phyloP scores from a whole-genome alignment of 2,888 invertebrate genomes.

The Morpho deidamia region DNA sequence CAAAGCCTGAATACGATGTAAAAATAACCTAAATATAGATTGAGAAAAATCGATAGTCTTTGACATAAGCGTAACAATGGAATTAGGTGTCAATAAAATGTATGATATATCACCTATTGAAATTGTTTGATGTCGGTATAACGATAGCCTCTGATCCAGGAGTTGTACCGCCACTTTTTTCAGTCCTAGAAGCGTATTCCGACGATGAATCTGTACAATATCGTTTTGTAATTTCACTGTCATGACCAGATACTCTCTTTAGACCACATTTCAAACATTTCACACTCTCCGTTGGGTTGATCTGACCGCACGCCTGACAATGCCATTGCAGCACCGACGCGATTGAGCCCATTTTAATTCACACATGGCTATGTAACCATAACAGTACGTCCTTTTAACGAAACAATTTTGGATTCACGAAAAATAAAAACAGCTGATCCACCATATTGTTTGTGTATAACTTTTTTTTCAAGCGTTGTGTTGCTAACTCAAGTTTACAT shows the following conservation, averaged over 20 bases:
- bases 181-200: constrained; percentile 59
- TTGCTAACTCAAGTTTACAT: constrained; percentile 16
- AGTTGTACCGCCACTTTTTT: constrained; percentile 66
- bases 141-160: constrained; percentile 65
- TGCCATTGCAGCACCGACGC: constrained; percentile 96
- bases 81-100: constrained; percentile 36
- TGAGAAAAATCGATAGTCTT: constrained; percentile 69
- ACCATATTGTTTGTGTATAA: constrained; percentile 80
- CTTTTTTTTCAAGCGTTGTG: constrained; percentile 39
- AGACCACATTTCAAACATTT: constrained; percentile 91
- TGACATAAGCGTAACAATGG: constrained; percentile 54
- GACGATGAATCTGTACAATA: constrained; percentile 63
- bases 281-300: constrained; percentile 91
- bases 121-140: constrained; percentile 60
- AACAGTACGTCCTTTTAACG: constrained; percentile 63
- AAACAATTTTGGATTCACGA: constrained; percentile 58
- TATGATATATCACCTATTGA: constrained; percentile 61
- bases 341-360: constrained; percentile 91
- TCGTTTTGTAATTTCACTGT: constrained; percentile 63
- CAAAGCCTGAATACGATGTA: constrained; percentile 56
- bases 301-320: constrained; percentile 91
- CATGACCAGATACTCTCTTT: constrained; percentile 79
- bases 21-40: constrained; percentile 67
- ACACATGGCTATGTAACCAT: constrained; percentile 77
- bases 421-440: constrained; percentile 80